phyloP scores from a whole-genome alignment of 2,797 vertebrate genomes.

The Sebastiscus tertius region DNA sequence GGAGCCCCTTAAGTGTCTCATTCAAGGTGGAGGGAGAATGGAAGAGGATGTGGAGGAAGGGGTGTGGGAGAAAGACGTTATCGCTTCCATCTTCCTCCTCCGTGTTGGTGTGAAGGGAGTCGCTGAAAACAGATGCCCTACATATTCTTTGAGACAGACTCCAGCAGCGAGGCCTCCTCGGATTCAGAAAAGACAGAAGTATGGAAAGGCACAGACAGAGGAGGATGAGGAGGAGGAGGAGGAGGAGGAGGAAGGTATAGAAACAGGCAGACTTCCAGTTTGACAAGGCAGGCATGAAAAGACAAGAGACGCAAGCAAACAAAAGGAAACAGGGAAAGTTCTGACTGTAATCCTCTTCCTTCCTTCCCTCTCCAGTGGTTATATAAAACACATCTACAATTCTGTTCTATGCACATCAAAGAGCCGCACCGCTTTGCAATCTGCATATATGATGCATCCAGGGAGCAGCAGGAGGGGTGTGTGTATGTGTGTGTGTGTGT shows the following conservation, averaged over 20 bases:
- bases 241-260: slow-evolving; percentile 16
- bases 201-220: slow-evolving; percentile 2
- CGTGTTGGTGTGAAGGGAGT: slow-evolving; percentile 70
- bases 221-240: neutral
- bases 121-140: slow-evolving; percentile 80
- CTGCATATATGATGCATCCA: slow-evolving; percentile 77
- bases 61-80: slow-evolving; percentile 56
- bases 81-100: slow-evolving; percentile 63
- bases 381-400: slow-evolving; percentile 83
- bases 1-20: slow-evolving; percentile 67
- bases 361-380: slow-evolving; percentile 69
- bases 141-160: slow-evolving; percentile 76
- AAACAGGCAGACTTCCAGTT: slow-evolving; percentile 53
- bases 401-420: slow-evolving; percentile 82
- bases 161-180: slow-evolving; percentile 61
- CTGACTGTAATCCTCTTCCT: slow-evolving; percentile 75
- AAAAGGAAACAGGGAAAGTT: slow-evolving; percentile 69
- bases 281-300: slow-evolving; percentile 57
- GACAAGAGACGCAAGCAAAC: slow-evolving; percentile 50
- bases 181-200: slow-evolving; percentile 41
- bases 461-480: slow-evolving; percentile 63
- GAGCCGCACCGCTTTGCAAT: slow-evolving; percentile 73
- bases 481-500: slow-evolving; percentile 33
- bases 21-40: slow-evolving; percentile 31
- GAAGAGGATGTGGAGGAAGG: neutral